phyloP scores from a whole-genome alignment of 2,888 invertebrate genomes.

The Imbricaverruca yamaguchii region DNA sequence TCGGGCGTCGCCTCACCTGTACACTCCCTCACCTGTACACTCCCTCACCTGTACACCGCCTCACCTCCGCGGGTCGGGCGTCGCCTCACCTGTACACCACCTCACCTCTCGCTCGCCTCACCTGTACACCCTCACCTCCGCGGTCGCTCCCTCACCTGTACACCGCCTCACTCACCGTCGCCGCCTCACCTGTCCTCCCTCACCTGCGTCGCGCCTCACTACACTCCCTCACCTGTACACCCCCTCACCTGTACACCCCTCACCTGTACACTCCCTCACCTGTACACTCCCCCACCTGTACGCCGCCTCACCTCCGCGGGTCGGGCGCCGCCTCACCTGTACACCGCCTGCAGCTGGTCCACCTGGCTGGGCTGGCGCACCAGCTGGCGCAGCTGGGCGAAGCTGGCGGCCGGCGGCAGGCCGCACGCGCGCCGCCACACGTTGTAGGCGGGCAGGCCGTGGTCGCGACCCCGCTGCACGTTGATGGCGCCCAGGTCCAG shows the following conservation, averaged over 20 bases:
- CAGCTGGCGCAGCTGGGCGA: conserved; percentile 28
- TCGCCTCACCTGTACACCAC: too few species aligned
- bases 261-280: conserved; percentile 24
- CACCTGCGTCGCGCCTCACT: too few species aligned
- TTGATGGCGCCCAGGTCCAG: conserved; percentile 78
- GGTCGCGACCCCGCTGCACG: conserved; percentile 81
- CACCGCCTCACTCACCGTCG: too few species aligned
- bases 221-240: too few species aligned
- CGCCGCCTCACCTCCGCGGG: not conserved
- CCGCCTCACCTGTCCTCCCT: too few species aligned
- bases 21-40: too few species aligned
- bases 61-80: too few species aligned
- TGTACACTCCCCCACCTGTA: conserved; percentile 31
- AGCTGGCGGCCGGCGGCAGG: conserved; percentile 47
- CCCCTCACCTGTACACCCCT: not conserved
- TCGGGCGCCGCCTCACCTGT: conserved; percentile 26
- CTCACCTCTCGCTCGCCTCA: too few species aligned
- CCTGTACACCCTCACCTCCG: too few species aligned
- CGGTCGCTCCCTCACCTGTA: too few species aligned
- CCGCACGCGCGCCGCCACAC: conserved; percentile 70
- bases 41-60: too few species aligned
- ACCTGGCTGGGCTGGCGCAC: conserved; percentile 21
- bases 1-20: too few species aligned
- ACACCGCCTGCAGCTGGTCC: conserved; percentile 24
- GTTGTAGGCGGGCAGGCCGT: conserved; percentile 71